Evolutionary conservation across 2,888 invertebrate species (phyloP), one percentile per base, ranked within the genome.

Genomic region (Acanthoscelides obtectus): DNA sequence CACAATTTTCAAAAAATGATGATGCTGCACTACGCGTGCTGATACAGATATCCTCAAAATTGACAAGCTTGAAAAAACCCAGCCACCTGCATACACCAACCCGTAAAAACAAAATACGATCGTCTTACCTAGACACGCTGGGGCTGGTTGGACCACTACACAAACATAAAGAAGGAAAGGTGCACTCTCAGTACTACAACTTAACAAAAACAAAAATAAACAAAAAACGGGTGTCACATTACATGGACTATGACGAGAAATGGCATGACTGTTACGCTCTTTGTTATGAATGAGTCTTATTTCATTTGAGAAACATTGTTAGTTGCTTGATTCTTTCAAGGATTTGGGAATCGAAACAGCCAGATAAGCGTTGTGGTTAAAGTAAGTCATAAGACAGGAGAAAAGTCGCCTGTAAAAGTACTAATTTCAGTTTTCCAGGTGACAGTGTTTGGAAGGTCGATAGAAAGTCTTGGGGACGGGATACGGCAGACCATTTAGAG

Each of bases 121-220:
- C 67, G 72, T 79, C 81, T 84, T 83, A 84, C 84, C 84, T 82
- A 82, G 79, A 70, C 76, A 79, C 76, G 78, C 76, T 77, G 82
- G 81, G 77, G 78, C 80, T 75, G 81, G 79, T 75, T 80, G 80
- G 71, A 76, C 78, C 82, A 81, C 84, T 84, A 84, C 80, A 83
- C 78, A 81, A 79, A 82, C 78, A 84, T 81, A 81, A 81, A 79
- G 78, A 76, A 80, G 80, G 79, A 79, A 79, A 80, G 79, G 82
- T 83, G 82, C 83, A 80, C 81, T 84, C 82, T 82, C 80, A 78
- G 76, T 81, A 83, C 81, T 81, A 83, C 79, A 82, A 83, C 81
- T 80, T 75, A 81, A 81, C 73, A 79, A 75, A 78, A 77, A 74
- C 75, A 70, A 74, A 75, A 76, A 74, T 71, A 68, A 17, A 20